A percentile compares a stretch with the other conserved stretches of the same genome.
These are phyloP conservation scores for Excalfactoria chinensis DNA, from an alignment of 2,113 vertebrate genomes.

Conservation along the genomic window DNA sequence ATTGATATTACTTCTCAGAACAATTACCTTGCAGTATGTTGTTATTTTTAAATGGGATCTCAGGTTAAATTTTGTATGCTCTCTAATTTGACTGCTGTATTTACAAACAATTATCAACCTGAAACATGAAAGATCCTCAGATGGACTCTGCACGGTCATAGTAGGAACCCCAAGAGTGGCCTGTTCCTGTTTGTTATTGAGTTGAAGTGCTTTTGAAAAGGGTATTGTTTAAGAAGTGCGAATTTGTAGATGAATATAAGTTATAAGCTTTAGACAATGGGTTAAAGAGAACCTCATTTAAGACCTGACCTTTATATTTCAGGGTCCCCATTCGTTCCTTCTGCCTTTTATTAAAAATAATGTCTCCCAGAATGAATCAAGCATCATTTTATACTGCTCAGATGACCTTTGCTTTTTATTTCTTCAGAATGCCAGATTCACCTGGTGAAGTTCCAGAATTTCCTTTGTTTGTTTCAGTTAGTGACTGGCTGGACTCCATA, in stretches of 20 bases:
- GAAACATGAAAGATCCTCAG: neutral
- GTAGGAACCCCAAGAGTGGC: neutral
- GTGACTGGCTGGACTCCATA: constrained; percentile 96
- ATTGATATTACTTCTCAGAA: neutral
- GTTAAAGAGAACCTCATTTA: neutral
- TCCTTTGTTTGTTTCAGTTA: constrained; percentile 93
- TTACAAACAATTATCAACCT: neutral
- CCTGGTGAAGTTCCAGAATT: constrained; percentile 91
- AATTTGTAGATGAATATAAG: neutral
- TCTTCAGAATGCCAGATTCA: constrained; percentile 89
- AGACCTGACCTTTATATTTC: neutral
- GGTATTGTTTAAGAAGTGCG: neutral
- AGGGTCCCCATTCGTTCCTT: neutral
- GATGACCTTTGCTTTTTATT: neutral
- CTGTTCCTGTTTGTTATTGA: neutral
- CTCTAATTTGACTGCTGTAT: neutral
- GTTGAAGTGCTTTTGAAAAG: neutral
- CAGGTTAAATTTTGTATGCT: neutral
- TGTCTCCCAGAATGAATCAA: neutral
- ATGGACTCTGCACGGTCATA: neutral
- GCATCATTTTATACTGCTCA: neutral
- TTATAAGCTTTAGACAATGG: neutral
- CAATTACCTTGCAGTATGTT: neutral
- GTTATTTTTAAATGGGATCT: neutral
- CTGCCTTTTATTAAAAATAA: neutral